Conservation (phyloP, 2,113 vertebrate species). For the Rhynchopsitta pachyrhyncha region DNA sequence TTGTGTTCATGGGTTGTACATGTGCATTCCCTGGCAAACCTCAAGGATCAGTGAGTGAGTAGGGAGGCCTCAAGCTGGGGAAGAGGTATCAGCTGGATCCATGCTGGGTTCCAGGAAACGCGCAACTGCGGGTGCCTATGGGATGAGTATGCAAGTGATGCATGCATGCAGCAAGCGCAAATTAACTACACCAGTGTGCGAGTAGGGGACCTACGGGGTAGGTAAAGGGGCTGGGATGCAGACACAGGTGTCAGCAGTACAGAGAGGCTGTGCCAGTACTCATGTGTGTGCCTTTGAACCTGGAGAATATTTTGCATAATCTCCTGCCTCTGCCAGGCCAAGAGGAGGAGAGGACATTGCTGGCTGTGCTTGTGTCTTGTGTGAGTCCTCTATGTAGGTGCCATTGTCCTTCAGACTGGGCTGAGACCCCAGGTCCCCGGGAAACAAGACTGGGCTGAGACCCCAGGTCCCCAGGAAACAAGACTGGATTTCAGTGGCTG, state of each 20-base stretch:
- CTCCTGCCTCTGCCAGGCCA: background rate
- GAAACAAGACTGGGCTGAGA: background rate
- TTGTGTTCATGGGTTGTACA: rapidly evolving
- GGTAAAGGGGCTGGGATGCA: background rate
- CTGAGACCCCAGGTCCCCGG: rapidly evolving
- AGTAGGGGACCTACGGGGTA: rapidly evolving
- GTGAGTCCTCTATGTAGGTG: background rate
- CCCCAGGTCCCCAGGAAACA: rapidly evolving
- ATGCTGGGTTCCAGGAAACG: background rate
- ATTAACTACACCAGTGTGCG: background rate
- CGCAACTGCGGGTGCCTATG: rapidly evolving
- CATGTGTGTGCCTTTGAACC: background rate
- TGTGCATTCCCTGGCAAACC: background rate
- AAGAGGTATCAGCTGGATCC: too few species aligned
- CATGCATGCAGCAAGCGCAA: background rate
- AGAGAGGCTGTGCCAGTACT: background rate
- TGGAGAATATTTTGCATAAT: background rate
- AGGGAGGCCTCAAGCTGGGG: rapidly evolving
- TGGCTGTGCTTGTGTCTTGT: background rate
- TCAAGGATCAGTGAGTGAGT: rapidly evolving
- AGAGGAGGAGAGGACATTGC: rapidly evolving
- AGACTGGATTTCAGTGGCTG: background rate
- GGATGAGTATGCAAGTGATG: rapidly evolving
- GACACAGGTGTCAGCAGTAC: background rate
- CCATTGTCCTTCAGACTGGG: background rate